Conservation (phyloP, 2,113 vertebrate genomes). For the Ceuthmochares aereus region DNA sequence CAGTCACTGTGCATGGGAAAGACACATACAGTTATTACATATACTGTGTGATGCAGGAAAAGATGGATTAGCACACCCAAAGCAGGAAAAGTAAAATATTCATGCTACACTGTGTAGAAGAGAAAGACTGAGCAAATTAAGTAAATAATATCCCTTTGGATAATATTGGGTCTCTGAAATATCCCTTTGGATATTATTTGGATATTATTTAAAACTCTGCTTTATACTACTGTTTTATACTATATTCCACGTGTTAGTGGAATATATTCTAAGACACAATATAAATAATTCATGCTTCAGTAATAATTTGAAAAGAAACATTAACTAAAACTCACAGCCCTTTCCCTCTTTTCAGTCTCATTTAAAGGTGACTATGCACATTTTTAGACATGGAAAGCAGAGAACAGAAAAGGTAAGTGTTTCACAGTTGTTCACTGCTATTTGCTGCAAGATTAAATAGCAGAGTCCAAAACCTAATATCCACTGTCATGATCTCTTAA, state of each 20-base stretch:
- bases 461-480: neutral
- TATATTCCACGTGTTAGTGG: neutral
- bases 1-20: neutral
- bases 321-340: neutral
- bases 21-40: neutral
- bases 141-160: neutral
- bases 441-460: neutral
- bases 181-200: no score
- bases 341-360: neutral
- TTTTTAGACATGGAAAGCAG: neutral
- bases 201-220: neutral
- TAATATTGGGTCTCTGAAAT: no score
- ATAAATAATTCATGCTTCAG: neutral
- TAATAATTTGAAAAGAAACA: neutral
- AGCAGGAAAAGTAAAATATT: neutral
- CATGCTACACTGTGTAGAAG: neutral
- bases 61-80: neutral
- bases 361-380: neutral
- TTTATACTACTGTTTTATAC: neutral
- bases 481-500: neutral
- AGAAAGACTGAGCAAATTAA: neutral
- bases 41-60: neutral
- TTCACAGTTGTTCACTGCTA: neutral
- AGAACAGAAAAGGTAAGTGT: neutral
- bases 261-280: neutral